These are phyloP conservation scores for Muscicapa comitata DNA, from an alignment of 2,797 vertebrate species.

Conservation along the genomic window DNA sequence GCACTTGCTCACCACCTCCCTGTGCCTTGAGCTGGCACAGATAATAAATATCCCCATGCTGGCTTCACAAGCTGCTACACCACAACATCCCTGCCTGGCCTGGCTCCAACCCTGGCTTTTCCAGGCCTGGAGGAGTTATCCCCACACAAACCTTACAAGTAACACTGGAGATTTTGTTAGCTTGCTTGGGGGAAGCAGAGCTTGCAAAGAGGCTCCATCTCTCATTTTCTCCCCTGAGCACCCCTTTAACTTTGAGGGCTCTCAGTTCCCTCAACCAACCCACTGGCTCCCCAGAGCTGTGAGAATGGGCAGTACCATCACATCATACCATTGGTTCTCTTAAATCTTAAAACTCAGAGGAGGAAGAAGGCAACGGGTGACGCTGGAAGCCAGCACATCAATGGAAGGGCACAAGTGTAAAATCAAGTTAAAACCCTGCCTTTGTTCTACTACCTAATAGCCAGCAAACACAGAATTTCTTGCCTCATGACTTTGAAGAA, in stretches of 20 bases:
- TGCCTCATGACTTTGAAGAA: neutral
- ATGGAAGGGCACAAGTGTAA: neutral
- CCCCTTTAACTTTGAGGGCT: neutral
- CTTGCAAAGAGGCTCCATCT: neutral
- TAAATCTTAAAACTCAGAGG: neutral
- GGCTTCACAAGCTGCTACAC: neutral
- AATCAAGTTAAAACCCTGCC: neutral
- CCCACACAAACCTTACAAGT: too few species aligned
- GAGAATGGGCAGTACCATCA: too few species aligned
- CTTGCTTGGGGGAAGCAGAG: neutral
- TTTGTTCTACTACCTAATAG: neutral
- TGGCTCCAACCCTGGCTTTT: neutral
- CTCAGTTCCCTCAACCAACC: too few species aligned
- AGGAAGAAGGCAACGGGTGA: neutral
- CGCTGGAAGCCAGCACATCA: neutral
- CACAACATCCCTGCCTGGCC: neutral
- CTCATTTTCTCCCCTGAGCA: neutral
- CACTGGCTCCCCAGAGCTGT: neutral
- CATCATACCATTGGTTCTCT: neutral
- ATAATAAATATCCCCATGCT: fast-evolving
- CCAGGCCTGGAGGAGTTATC: neutral
- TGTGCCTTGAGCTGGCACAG: neutral
- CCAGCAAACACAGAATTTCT: neutral
- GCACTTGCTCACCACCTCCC: fast-evolving
- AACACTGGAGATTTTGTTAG: neutral